Evolutionary conservation across 2,888 invertebrate species (phyloP).

Genomic region (Acheta domesticus): DNA sequence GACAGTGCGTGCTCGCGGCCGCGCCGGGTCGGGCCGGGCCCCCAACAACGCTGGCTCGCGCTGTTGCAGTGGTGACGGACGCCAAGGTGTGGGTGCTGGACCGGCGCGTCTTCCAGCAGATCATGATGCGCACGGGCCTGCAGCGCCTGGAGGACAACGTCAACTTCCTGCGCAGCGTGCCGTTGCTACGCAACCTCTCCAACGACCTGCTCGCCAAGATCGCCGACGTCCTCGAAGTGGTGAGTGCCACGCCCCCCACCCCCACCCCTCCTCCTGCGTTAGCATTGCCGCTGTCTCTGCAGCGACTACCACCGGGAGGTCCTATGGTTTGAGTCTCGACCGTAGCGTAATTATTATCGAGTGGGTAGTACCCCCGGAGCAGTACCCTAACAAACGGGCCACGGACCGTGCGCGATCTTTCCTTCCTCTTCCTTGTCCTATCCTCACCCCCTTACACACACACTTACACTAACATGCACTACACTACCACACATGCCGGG

Average conservation of each 20-base stretch:
- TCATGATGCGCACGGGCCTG: conserved; percentile 68
- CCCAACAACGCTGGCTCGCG: conserved; percentile 61
- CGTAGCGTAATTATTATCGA: too few species aligned
- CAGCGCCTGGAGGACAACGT: conserved; percentile 65
- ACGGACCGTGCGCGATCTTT: too few species aligned
- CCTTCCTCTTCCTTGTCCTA: too few species aligned
- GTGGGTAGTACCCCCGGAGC: too few species aligned
- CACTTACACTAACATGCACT: too few species aligned
- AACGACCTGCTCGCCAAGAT: conserved; percentile 62
- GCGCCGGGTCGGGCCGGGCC: conserved; percentile 68
- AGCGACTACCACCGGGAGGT: too few species aligned
- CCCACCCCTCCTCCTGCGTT: conserved; percentile 57
- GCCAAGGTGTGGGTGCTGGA: conserved; percentile 67
- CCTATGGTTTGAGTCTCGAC: too few species aligned
- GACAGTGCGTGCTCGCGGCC: conserved; percentile 69
- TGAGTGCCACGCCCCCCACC: conserved; percentile 58
- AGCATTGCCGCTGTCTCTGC: too few species aligned
- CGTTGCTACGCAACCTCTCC: conserved; percentile 56
- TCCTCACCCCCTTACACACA: too few species aligned
- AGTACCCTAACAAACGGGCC: too few species aligned
- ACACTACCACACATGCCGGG: too few species aligned
- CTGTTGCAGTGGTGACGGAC: conserved; percentile 55
- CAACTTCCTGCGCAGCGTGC: conserved; percentile 62
- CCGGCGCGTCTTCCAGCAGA: conserved; percentile 63
- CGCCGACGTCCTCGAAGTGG: conserved; percentile 68